These are phyloP conservation scores for Yasuhikotakia modesta DNA, from an alignment of 2,797 vertebrate genomes.

Conservation along the genomic window DNA sequence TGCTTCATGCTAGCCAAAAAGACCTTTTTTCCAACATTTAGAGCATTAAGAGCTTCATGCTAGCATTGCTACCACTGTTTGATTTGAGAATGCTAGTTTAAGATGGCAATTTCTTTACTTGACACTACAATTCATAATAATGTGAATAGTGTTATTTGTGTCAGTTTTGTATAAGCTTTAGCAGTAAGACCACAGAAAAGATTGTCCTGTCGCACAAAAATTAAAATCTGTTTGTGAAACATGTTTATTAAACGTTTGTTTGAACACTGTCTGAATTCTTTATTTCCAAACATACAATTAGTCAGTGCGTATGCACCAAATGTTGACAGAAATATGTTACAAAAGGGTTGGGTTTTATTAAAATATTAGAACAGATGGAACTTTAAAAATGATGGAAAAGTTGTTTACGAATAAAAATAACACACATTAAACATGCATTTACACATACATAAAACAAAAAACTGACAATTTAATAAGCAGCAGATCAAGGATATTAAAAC, in stretches of 20 bases:
- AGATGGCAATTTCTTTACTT: neutral
- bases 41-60: too few species aligned
- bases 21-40: too few species aligned
- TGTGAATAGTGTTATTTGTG: neutral
- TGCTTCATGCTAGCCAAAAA: neutral
- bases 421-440: neutral
- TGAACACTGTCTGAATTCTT: conserved; percentile 18
- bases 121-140: neutral
- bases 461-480: neutral
- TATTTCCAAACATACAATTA: neutral
- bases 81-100: too few species aligned
- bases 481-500: neutral
- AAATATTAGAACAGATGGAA: neutral
- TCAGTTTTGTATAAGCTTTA: neutral
- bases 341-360: neutral
- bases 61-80: too few species aligned
- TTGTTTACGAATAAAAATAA: neutral
- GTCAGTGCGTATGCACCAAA: neutral
- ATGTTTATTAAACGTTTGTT: conserved; percentile 27
- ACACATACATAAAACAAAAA: neutral
- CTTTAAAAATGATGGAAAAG: neutral
- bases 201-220: neutral
- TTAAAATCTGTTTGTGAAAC: conserved; percentile 4
- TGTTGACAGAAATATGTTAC: neutral
- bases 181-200: neutral